phyloP scores from a whole-genome alignment of 1,140 invertebrate genomes.

The Leptonema lineaticorne region DNA sequence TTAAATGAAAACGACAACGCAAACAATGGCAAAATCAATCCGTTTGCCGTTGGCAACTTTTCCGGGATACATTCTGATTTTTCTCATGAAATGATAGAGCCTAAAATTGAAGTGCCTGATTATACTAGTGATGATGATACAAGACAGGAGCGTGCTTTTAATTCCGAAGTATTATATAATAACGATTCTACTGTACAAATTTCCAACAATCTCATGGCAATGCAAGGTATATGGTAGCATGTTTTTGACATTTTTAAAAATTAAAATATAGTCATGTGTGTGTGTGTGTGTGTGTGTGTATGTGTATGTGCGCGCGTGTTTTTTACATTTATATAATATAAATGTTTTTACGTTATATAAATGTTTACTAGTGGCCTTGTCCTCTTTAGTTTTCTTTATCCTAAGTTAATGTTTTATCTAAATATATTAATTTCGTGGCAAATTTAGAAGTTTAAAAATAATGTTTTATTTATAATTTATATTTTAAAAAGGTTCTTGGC shows the following conservation, averaged over 20 bases:
- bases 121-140: conserved; percentile 41
- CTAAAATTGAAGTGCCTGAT: conserved; percentile 41
- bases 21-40: conserved; percentile 38
- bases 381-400: too few relatives aligned
- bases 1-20: conserved; percentile 35
- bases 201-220: conserved; percentile 30
- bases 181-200: conserved; percentile 30
- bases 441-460: too few relatives aligned
- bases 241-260: neutral
- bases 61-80: conserved; percentile 32
- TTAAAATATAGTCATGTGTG: too few relatives aligned
- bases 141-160: conserved; percentile 35
- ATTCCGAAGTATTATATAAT: conserved; percentile 36
- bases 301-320: too few relatives aligned
- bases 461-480: too few relatives aligned
- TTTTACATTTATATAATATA: too few relatives aligned
- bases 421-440: too few relatives aligned
- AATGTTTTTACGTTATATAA: too few relatives aligned
- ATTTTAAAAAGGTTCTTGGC: too few relatives aligned
- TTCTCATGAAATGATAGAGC: conserved; percentile 40
- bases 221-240: conserved; percentile 30
- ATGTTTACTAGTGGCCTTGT: too few relatives aligned
- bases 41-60: conserved; percentile 39
- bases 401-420: too few relatives aligned
- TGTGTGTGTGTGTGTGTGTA: too few relatives aligned